Percentiles rank a stretch among this genome's conserved stretches.
phyloP scores from a whole-genome alignment of 2,113 vertebrate species.

The Archilochus colubris region DNA sequence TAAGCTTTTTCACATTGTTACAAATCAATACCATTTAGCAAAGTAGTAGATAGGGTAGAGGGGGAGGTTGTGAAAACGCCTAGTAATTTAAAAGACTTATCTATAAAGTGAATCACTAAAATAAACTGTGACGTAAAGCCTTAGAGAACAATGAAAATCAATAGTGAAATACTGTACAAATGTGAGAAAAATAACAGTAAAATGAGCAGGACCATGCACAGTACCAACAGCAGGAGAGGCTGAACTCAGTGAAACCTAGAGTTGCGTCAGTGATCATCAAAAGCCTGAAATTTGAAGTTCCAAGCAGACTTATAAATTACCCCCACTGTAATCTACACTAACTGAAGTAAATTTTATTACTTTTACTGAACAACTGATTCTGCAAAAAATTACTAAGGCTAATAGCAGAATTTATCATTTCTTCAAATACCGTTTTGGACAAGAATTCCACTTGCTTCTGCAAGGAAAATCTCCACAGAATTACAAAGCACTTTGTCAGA shows the following conservation, averaged over 20 bases:
- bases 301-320: background rate
- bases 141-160: constrained; percentile 17
- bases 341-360: background rate
- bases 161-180: background rate
- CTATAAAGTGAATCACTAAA: background rate
- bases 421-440: background rate
- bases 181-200: background rate
- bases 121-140: background rate
- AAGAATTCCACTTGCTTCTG: background rate
- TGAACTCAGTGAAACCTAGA: background rate
- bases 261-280: background rate
- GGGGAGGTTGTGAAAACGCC: background rate
- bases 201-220: background rate
- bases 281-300: background rate
- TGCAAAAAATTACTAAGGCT: background rate
- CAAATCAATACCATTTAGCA: background rate
- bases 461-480: background rate
- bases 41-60: background rate
- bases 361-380: background rate
- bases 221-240: background rate
- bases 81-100: background rate
- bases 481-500: background rate
- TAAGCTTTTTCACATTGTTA: background rate
- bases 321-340: background rate
- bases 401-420: background rate